A percentile compares a stretch with the other conserved stretches of the same genome.
phyloP scores from a whole-genome alignment of 2,888 invertebrate species.

The Onthophagus sagittarius region DNA sequence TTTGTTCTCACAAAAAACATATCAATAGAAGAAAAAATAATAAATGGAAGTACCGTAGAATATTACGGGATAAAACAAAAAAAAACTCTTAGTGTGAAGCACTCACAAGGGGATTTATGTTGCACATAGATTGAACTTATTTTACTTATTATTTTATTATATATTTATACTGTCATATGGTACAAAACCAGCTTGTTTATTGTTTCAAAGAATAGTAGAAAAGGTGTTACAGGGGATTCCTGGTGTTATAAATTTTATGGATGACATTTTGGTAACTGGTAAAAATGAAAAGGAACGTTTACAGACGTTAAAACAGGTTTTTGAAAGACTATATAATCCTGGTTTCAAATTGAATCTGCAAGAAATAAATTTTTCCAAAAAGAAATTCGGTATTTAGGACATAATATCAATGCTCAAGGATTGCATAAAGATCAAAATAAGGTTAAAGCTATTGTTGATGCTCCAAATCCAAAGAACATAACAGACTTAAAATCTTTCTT shows the following conservation, averaged over 20 bases:
- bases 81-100: no score
- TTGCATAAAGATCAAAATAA: constrained; percentile 21
- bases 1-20: no score
- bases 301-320: constrained; percentile 29
- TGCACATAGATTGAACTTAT: no score
- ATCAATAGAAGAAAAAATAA: no score
- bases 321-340: constrained; percentile 29
- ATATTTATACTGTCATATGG: no score
- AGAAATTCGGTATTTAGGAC: constrained; percentile 35
- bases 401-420: constrained; percentile 29
- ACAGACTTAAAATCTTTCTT: constrained; percentile 11
- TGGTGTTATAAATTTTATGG: constrained; percentile 35
- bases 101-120: no score
- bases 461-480: constrained; percentile 8
- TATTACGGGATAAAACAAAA: no score
- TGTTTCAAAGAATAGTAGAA: no score
- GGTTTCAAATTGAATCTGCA: constrained; percentile 34
- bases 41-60: no score
- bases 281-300: constrained; percentile 28
- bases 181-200: no score
- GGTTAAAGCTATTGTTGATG: constrained; percentile 18
- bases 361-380: constrained; percentile 40
- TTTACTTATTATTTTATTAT: no score
- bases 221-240: constrained; percentile 36
- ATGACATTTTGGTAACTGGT: constrained; percentile 38